These are phyloP conservation scores for Dendrocopos noguchii DNA, from an alignment of 2,113 vertebrate genomes.

Conservation along the genomic window DNA sequence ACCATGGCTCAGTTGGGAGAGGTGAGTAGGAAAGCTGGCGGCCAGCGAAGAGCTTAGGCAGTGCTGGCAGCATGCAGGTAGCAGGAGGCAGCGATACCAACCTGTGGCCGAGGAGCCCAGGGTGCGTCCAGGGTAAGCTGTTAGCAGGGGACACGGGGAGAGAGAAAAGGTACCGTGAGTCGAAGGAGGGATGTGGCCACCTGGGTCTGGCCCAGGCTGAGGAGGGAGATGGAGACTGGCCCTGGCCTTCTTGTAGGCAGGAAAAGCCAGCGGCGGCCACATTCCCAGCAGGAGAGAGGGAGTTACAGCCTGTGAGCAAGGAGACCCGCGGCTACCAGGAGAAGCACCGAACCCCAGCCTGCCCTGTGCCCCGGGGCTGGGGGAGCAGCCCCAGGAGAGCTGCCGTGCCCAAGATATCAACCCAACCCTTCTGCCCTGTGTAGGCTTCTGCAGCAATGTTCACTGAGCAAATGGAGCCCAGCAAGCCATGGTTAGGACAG, in stretches of 20 bases:
- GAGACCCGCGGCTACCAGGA: background rate
- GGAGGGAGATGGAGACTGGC: background rate
- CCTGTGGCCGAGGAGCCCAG: conserved; percentile 91
- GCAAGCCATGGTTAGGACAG: background rate
- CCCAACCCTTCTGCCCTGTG: background rate
- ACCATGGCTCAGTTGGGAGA: background rate
- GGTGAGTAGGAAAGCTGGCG: background rate
- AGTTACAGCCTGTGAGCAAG: background rate
- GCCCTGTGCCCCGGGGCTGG: accelerated
- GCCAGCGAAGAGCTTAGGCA: conserved; percentile 52
- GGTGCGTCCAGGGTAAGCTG: conserved; percentile 94
- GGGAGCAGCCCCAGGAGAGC: background rate
- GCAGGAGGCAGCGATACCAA: conserved; percentile 83
- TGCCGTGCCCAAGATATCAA: accelerated
- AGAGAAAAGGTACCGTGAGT: conserved; percentile 74
- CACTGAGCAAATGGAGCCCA: background rate
- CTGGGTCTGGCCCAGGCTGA: background rate
- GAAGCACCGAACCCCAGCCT: background rate
- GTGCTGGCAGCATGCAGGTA: conserved; percentile 81
- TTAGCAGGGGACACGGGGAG: conserved; percentile 78
- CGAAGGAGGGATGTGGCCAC: background rate
- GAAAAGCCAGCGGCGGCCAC: background rate
- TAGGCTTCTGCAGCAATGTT: background rate
- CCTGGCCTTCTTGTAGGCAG: background rate
- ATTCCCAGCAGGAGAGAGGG: background rate